Percentiles rank a stretch among this genome's conserved stretches.
Evolutionary conservation across 2,888 invertebrate species (phyloP).

Genomic region (Seladonia tumulorum): DNA sequence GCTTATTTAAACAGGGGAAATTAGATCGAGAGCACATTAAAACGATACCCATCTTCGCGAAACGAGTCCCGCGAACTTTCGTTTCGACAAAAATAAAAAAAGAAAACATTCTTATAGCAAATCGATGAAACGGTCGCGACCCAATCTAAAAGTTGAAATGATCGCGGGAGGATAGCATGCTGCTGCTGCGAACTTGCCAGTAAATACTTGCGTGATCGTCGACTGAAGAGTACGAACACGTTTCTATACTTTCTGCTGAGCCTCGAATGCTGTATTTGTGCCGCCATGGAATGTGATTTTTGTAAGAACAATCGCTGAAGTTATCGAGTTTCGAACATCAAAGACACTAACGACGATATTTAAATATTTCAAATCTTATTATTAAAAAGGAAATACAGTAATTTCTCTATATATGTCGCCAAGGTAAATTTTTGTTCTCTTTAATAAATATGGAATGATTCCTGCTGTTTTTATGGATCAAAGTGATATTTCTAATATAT

Average conservation of each 20-base stretch:
- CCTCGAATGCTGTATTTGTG: too few species aligned
- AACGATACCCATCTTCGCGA: not conserved
- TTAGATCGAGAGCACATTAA: conserved; percentile 1
- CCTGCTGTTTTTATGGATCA: too few species aligned
- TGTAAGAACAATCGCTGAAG: too few species aligned
- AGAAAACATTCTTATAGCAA: not conserved
- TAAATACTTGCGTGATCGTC: conserved; percentile 4
- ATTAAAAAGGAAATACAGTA: too few species aligned
- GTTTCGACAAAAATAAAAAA: not conserved
- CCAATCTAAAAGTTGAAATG: conserved; percentile 1
- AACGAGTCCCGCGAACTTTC: not conserved
- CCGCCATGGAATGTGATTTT: too few species aligned
- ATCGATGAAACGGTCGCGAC: conserved; percentile 4
- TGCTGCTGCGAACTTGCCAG: not conserved
- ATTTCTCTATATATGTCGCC: too few species aligned
- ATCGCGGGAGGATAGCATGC: not conserved
- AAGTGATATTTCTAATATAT: too few species aligned
- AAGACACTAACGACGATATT: too few species aligned
- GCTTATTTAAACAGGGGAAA: conserved; percentile 7
- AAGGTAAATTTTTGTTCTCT: too few species aligned
- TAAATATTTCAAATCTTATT: too few species aligned
- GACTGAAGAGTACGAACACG: not conserved
- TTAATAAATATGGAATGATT: too few species aligned
- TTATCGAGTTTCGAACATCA: too few species aligned
- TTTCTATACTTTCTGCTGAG: not conserved